Percentiles rank a stretch among this genome's conserved stretches.
Conservation (phyloP, 2,797 vertebrate genomes). For the Perodicticus potto region DNA sequence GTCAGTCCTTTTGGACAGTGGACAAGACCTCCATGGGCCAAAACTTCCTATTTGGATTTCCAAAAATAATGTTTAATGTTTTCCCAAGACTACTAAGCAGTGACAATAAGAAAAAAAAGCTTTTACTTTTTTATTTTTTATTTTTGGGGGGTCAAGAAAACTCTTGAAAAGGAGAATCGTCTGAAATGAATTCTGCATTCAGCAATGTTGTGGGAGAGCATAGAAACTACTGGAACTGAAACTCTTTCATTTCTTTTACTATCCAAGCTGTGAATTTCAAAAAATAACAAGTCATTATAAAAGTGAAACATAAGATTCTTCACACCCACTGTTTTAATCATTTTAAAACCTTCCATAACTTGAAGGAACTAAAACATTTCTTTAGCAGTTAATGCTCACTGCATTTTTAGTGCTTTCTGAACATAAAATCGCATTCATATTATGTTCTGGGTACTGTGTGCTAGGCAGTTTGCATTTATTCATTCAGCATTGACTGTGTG, state of each 20-base stretch:
- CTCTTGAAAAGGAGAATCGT: slow-evolving; percentile 48
- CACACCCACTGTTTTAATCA: slow-evolving; percentile 71
- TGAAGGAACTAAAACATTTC: slow-evolving; percentile 59
- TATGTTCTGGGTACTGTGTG: not conserved
- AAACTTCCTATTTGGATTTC: slow-evolving; percentile 34
- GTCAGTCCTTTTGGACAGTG: not conserved
- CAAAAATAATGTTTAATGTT: slow-evolving; percentile 58
- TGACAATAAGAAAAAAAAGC: slow-evolving; percentile 48
- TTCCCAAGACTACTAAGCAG: not conserved
- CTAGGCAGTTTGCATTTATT: not conserved
- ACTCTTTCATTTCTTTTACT: slow-evolving; percentile 66
- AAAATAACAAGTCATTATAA: slow-evolving; percentile 78
- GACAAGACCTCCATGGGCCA: not conserved
- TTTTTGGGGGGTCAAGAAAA: slow-evolving; percentile 32
- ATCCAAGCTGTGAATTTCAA: slow-evolving; percentile 73
- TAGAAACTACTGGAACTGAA: slow-evolving; percentile 57
- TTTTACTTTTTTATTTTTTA: slow-evolving; percentile 42
- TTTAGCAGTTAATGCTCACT: slow-evolving; percentile 62
- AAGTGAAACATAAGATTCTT: slow-evolving; percentile 75
- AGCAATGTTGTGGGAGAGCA: slow-evolving; percentile 22
- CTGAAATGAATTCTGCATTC: slow-evolving; percentile 59
- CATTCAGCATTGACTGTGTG: not conserved
- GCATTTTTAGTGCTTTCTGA: slow-evolving; percentile 53
- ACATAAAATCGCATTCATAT: slow-evolving; percentile 27
- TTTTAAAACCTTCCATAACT: slow-evolving; percentile 70